Conservation (phyloP, 2,797 vertebrate genomes). For the Coendou prehensilis region DNA sequence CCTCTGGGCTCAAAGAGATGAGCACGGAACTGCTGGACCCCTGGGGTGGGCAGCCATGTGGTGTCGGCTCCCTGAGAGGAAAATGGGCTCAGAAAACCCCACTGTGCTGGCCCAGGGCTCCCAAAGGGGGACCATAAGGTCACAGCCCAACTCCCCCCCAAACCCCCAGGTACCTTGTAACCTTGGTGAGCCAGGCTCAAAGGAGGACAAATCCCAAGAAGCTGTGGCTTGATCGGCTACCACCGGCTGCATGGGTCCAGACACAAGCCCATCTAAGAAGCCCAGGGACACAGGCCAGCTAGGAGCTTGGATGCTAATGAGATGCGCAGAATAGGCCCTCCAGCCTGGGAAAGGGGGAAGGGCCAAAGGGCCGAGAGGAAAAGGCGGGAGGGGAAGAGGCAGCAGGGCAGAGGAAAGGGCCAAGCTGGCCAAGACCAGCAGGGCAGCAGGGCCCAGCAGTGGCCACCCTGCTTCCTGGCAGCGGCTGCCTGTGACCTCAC, state of each 20-base stretch:
- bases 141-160: not conserved
- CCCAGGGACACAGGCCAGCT: not conserved
- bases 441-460: constrained; percentile 75
- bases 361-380: constrained; percentile 55
- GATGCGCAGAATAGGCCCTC: not conserved
- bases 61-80: not conserved
- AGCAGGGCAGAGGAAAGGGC: constrained; percentile 70
- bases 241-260: not conserved
- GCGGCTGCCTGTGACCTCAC: constrained; percentile 83
- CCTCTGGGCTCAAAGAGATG: not conserved
- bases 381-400: constrained; percentile 39
- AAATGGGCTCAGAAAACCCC: not conserved
- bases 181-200: not conserved
- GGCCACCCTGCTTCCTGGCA: constrained; percentile 84
- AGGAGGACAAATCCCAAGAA: constrained; percentile 39
- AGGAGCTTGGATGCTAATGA: not conserved
- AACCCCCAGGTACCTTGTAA: not conserved
- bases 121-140: not conserved
- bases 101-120: not conserved
- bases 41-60: not conserved
- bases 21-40: not conserved
- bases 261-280: constrained; percentile 5
- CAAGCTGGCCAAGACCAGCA: constrained; percentile 66
- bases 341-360: constrained; percentile 2
- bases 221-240: not conserved